Conservation (phyloP, 2,888 invertebrate genomes). For the Bugula neritina region DNA sequence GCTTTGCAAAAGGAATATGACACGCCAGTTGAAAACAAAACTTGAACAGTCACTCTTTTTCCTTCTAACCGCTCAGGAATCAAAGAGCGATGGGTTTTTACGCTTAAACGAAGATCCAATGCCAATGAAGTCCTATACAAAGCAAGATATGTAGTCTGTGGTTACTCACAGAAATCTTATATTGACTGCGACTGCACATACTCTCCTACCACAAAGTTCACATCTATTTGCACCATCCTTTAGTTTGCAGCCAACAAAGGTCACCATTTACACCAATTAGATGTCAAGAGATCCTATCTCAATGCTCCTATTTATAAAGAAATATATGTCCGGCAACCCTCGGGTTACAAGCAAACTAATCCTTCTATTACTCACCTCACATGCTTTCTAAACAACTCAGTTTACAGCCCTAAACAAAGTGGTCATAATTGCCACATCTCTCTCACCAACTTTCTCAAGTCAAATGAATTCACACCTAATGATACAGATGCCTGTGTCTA, state of each 20-base stretch:
- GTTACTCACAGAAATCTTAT: neutral
- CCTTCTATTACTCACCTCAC: neutral
- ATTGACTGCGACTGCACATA: conserved; percentile 1
- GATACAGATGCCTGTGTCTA: neutral
- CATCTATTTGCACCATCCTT: neutral
- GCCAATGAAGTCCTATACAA: neutral
- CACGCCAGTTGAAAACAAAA: neutral
- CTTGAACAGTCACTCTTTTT: neutral
- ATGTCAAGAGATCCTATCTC: neutral
- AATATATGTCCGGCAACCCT: neutral
- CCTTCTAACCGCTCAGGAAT: conserved; percentile 2
- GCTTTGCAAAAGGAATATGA: neutral
- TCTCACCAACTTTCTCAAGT: neutral
- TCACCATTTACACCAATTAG: neutral
- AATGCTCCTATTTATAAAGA: neutral
- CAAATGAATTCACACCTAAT: neutral
- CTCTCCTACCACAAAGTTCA: neutral
- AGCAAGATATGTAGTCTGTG: conserved; percentile 6
- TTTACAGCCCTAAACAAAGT: neutral
- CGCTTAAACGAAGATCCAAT: neutral
- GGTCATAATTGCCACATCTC: neutral
- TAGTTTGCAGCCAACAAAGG: neutral
- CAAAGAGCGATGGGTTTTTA: neutral
- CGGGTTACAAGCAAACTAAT: neutral
- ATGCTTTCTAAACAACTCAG: neutral